Percentiles rank a stretch among this genome's conserved stretches.
Evolutionary conservation across 2,888 invertebrate species (phyloP).

Genomic region (Dromius quadrimaculatus): DNA sequence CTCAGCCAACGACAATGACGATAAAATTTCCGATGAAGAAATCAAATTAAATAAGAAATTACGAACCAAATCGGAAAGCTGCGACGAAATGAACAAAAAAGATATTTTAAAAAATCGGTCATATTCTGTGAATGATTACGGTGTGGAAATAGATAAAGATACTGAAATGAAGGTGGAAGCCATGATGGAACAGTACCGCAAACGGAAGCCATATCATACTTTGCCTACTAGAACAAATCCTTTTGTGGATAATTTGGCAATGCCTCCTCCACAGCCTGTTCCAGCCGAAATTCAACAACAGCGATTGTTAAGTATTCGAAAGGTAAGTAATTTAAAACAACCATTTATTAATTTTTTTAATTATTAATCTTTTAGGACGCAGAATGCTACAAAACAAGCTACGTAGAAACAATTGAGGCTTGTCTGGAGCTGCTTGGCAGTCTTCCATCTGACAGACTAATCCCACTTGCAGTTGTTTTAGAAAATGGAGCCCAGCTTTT

Average conservation of each 20-base stretch:
- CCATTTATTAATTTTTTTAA: slow-evolving; percentile 82
- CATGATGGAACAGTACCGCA: slow-evolving; percentile 70
- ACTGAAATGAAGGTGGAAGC: slow-evolving; percentile 67
- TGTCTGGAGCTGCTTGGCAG: slow-evolving; percentile 78
- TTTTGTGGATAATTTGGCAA: slow-evolving; percentile 59
- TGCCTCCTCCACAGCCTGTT: slow-evolving; percentile 76
- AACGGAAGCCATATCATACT: slow-evolving; percentile 65
- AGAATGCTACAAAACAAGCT: slow-evolving; percentile 85
- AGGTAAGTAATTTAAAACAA: slow-evolving; percentile 86
- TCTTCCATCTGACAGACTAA: slow-evolving; percentile 63
- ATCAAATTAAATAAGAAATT: slow-evolving; percentile 63
- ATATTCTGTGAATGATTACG: slow-evolving; percentile 57
- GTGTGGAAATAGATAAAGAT: slow-evolving; percentile 58
- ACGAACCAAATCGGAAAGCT: slow-evolving; percentile 59
- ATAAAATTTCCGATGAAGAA: slow-evolving; percentile 58
- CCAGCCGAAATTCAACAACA: slow-evolving; percentile 89
- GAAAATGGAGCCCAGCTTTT: slow-evolving; percentile 65
- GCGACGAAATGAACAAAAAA: slow-evolving; percentile 64
- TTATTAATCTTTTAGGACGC: slow-evolving; percentile 81
- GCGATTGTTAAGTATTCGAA: slow-evolving; percentile 83
- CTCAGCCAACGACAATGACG: slow-evolving; percentile 56
- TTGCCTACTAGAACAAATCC: slow-evolving; percentile 61
- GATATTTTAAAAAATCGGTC: slow-evolving; percentile 55
- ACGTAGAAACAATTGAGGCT: slow-evolving; percentile 88
- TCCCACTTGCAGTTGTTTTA: slow-evolving; percentile 63